A percentile compares a stretch with the other conserved stretches of the same genome.
These are phyloP conservation scores for Aplodontia rufa DNA, from an alignment of 2,113 vertebrate genomes.

Conservation along the genomic window DNA sequence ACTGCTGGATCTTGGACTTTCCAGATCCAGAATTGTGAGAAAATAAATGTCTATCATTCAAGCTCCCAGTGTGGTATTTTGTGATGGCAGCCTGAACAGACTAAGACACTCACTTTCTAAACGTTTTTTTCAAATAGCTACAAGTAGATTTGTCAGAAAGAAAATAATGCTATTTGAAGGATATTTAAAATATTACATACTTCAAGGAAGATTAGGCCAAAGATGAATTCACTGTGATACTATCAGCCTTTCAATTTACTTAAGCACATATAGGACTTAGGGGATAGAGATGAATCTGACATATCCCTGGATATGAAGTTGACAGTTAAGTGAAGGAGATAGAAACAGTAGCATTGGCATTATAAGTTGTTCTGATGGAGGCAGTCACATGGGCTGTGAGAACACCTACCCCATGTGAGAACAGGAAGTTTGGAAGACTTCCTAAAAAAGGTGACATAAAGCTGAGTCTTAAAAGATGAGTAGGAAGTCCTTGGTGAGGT, in stretches of 20 bases:
- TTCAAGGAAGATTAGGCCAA: not conserved
- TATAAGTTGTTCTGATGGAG: not conserved
- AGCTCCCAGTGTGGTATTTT: not conserved
- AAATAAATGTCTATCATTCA: not conserved
- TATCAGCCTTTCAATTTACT: not conserved
- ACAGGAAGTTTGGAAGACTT: not conserved
- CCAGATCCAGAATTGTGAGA: not conserved
- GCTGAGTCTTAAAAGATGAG: not conserved
- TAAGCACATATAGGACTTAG: not conserved
- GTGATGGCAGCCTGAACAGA: not conserved
- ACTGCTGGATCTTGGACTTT: not conserved
- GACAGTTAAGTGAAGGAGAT: not conserved
- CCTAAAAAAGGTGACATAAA: not conserved
- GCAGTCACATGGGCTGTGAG: not conserved
- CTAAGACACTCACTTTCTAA: not conserved
- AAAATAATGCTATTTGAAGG: not conserved
- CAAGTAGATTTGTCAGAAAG: conserved; percentile 12
- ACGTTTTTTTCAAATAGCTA: not conserved
- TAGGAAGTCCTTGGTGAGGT: not conserved
- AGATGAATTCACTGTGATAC: not conserved
- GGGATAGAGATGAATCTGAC: not conserved
- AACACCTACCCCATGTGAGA: not conserved
- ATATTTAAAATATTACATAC: not conserved
- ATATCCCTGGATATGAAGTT: not conserved
- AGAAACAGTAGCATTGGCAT: not conserved